Conservation (phyloP, 2,113 vertebrate genomes). For the Xerus inauris region DNA sequence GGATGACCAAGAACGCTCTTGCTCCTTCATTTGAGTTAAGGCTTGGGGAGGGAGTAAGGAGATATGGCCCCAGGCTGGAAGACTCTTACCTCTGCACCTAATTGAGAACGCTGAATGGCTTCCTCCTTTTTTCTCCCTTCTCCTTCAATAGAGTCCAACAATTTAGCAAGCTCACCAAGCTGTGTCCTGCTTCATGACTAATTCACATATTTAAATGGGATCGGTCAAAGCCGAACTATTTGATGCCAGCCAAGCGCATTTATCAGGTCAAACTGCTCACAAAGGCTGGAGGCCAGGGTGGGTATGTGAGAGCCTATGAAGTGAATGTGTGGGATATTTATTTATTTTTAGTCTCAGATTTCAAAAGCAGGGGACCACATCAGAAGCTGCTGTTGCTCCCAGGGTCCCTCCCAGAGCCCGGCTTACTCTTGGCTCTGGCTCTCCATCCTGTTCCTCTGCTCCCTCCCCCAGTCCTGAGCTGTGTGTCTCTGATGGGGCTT, state of each 20-base stretch:
- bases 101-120: slow-evolving; percentile 84
- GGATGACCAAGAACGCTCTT: neutral
- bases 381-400: slow-evolving; percentile 62
- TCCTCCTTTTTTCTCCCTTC: slow-evolving; percentile 73
- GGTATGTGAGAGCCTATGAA: slow-evolving; percentile 60
- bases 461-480: slow-evolving; percentile 59
- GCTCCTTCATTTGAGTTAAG: neutral
- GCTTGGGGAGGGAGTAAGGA: neutral
- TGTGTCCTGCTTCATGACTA: slow-evolving; percentile 94
- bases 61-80: slow-evolving; percentile 50
- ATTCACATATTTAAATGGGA: slow-evolving; percentile 95
- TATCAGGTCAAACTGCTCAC: slow-evolving; percentile 93
- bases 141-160: slow-evolving; percentile 88
- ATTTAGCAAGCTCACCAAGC: slow-evolving; percentile 92
- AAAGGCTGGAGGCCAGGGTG: slow-evolving; percentile 88
- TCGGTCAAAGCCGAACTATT: slow-evolving; percentile 91
- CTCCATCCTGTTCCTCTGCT: neutral
- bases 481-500: slow-evolving; percentile 80
- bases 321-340: slow-evolving; percentile 82
- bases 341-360: slow-evolving; percentile 78
- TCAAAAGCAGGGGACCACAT: slow-evolving; percentile 69
- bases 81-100: slow-evolving; percentile 84
- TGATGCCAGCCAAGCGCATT: slow-evolving; percentile 94
- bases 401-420: slow-evolving; percentile 48
- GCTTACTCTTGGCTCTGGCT: neutral